Conservation (phyloP, 1,140 invertebrate genomes). For the Anadara kagoshimensis region DNA sequence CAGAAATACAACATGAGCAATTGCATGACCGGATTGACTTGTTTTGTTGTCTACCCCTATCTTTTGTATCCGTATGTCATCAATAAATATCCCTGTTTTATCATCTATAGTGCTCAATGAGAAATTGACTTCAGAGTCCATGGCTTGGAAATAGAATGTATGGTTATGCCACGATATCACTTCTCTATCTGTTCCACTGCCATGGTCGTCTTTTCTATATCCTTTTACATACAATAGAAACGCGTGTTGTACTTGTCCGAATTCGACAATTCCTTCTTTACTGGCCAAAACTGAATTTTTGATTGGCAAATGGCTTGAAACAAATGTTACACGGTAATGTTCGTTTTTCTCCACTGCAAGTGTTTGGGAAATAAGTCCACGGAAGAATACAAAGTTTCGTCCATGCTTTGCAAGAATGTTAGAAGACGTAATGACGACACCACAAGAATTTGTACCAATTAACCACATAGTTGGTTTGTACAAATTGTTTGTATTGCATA, state of each 20-base stretch:
- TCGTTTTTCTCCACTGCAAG: slow-evolving; percentile 1
- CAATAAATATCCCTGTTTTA: slow-evolving; percentile 31
- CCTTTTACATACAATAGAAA: slow-evolving; percentile 42
- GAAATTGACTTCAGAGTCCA: background rate
- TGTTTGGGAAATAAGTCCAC: slow-evolving; percentile 28
- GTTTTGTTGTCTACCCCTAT: background rate
- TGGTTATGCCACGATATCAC: slow-evolving; percentile 46
- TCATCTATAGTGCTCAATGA: slow-evolving; percentile 17
- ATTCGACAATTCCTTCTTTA: slow-evolving; percentile 34
- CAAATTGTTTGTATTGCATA: slow-evolving; percentile 3
- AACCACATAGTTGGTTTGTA: slow-evolving; percentile 18
- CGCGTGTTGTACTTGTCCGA: slow-evolving; percentile 28
- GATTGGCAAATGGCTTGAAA: slow-evolving; percentile 30
- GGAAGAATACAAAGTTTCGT: slow-evolving; percentile 18
- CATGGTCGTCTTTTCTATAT: slow-evolving; percentile 17
- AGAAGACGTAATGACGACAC: slow-evolving; percentile 14
- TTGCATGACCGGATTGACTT: slow-evolving; percentile 1
- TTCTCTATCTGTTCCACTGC: background rate
- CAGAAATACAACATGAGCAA: slow-evolving; percentile 37
- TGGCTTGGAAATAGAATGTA: slow-evolving; percentile 37
- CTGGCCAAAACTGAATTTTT: slow-evolving; percentile 17
- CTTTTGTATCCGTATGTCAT: slow-evolving; percentile 33
- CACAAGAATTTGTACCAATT: slow-evolving; percentile 12
- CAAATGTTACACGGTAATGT: slow-evolving; percentile 38
- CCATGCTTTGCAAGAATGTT: slow-evolving; percentile 28